Evolutionary conservation across 2,888 invertebrate genomes (phyloP).

Genomic region (Pristionchus japonicus): DNA sequence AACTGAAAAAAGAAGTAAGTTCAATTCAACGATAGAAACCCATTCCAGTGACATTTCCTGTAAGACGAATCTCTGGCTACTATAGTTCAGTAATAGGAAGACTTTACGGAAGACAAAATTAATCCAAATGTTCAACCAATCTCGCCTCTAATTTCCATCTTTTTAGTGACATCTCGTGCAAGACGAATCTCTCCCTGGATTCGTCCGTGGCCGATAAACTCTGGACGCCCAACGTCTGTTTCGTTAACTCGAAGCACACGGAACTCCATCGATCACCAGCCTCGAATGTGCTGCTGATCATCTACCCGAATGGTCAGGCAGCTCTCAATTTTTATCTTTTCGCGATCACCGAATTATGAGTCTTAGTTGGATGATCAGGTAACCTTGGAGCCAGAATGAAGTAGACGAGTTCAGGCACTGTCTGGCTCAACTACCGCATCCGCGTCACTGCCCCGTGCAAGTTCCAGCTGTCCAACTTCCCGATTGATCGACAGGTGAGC

Average conservation of each 20-base stretch:
- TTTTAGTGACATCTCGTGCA: constrained; percentile 72
- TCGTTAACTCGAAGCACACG: constrained; percentile 73
- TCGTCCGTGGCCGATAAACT: constrained; percentile 70
- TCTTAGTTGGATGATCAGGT: neutral
- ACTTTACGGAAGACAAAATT: too few species aligned
- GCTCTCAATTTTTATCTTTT: too few species aligned
- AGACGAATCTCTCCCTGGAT: constrained; percentile 73
- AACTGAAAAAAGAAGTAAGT: too few species aligned
- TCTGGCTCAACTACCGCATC: constrained; percentile 74
- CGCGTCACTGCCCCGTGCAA: constrained; percentile 72
- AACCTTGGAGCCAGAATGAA: neutral
- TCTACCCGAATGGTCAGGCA: constrained; percentile 72
- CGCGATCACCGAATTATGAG: too few species aligned
- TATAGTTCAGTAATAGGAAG: too few species aligned
- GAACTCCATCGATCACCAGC: constrained; percentile 69
- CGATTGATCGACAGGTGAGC: constrained; percentile 65
- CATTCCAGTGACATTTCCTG: too few species aligned
- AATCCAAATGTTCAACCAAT: too few species aligned
- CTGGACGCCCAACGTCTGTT: constrained; percentile 74
- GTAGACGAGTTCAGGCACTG: constrained; percentile 65
- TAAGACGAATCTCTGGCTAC: too few species aligned
- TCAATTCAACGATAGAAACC: too few species aligned
- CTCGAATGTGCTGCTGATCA: constrained; percentile 71
- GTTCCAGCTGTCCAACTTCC: constrained; percentile 70
- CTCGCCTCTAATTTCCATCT: too few species aligned